Conservation (phyloP, 2,113 vertebrate genomes). For the Tor tambroides region DNA sequence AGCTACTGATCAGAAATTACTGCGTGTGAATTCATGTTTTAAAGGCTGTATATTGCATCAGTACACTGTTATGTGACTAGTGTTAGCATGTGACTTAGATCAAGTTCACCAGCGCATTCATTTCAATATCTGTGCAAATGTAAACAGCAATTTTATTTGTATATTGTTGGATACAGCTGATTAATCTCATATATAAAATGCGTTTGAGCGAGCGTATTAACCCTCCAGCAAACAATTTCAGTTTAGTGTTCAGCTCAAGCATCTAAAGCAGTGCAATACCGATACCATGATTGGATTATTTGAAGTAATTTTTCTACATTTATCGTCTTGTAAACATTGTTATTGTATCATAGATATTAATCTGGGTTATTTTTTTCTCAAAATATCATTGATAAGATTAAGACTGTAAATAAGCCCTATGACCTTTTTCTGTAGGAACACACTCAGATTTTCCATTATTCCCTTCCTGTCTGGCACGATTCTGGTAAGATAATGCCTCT, state of each 20-base stretch:
- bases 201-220: neutral
- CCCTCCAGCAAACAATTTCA: neutral
- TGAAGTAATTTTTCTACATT: neutral
- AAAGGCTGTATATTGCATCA: neutral
- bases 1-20: neutral
- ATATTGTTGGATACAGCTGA: neutral
- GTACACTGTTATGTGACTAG: neutral
- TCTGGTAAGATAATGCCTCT: conserved; percentile 9
- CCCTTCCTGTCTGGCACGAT: neutral
- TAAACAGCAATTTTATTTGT: neutral
- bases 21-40: neutral
- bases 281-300: neutral
- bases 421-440: neutral
- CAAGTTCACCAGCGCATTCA: neutral
- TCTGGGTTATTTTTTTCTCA: neutral
- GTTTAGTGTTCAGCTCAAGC: neutral
- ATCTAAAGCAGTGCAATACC: neutral
- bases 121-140: neutral
- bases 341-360: neutral
- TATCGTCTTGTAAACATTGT: neutral
- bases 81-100: neutral
- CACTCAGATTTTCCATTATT: neutral
- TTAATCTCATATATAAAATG: neutral
- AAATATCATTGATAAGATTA: neutral
- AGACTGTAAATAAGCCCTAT: neutral